phyloP scores from a whole-genome alignment of 1,140 invertebrate species.

The Heliconius melpomene region DNA sequence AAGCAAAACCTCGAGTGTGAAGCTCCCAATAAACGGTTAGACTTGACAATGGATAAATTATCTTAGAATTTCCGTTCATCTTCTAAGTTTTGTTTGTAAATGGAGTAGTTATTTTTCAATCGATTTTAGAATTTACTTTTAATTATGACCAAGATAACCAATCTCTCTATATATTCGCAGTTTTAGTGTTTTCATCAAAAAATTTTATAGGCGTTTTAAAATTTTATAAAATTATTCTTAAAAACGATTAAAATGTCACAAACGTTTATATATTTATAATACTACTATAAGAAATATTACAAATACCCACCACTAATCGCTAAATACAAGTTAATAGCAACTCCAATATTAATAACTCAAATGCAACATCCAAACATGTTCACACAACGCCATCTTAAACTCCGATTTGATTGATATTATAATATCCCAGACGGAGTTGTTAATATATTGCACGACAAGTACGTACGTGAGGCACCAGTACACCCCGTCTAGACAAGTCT shows the following conservation, averaged over 20 bases:
- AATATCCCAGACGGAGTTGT: constrained; percentile 30
- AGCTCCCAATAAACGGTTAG: constrained; percentile 33
- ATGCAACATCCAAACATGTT: constrained; percentile 11
- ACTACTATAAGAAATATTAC: neutral
- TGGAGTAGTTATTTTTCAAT: neutral
- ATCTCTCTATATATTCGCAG: too few species aligned
- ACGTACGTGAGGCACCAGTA: constrained; percentile 34
- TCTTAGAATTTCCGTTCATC: neutral
- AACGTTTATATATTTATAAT: too few species aligned
- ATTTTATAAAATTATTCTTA: too few species aligned
- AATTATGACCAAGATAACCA: too few species aligned
- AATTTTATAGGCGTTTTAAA: too few species aligned
- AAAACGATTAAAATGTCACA: too few species aligned
- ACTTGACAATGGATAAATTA: constrained; percentile 22
- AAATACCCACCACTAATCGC: neutral
- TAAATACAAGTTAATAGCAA: neutral
- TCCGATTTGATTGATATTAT: constrained; percentile 27
- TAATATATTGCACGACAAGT: constrained; percentile 31
- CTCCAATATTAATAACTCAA: constrained; percentile 1
- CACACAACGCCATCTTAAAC: constrained; percentile 5
- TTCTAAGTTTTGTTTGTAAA: neutral
- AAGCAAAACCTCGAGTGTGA: constrained; percentile 22
- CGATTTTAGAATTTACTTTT: too few species aligned
- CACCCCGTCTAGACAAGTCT: constrained; percentile 40
- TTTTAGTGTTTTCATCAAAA: too few species aligned